Evolutionary conservation across 2,888 invertebrate species (phyloP), one percentile per base, ranked within the genome.

Genomic region (Ditula angustiorana): DNA sequence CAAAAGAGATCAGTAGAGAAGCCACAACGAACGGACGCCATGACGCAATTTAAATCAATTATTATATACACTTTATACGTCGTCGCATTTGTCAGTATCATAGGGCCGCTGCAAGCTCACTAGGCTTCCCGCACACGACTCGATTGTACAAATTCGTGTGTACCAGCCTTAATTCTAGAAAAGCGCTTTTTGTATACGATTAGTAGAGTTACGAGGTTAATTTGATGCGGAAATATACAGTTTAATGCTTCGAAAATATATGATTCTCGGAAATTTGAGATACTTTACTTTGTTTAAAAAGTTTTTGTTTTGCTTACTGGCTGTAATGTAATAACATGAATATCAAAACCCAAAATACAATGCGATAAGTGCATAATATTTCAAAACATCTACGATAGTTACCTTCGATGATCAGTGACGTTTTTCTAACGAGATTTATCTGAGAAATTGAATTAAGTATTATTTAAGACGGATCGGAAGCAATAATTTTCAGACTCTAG

Each of bases 101-200:
- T 60, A 60, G 37, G n/a, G 16, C 19, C 67, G 67, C 67, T 67
- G 67, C 67, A 67, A 67, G 67, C 67, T 67, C 67, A 37, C 19
- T 23, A 55, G 61, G 62, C 52, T 57, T 44, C 46, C 5, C 46
- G 13, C 52, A 49, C 44, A 53, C 60, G 35, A 13, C 35, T 35
- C 49, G 33, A 50, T 33, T 57, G 58, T 58, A 57, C 63, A 26
- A 46, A 23, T 19, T 50, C 58, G 53, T 53, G 41, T 41, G 49
- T 5, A 47, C n/a, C 50, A 50, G 57, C 56, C 66, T 57, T 50
- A 56, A 66, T 56, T 41, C 23, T 57, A 63, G 24, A 46, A 26
- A 59, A 5, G 59, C 67, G 67, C 67, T 72, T 72, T 41, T 69
- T 70, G 72, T 72, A 72, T 72, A 72, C 72, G 72, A 72, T 68